phyloP scores from a whole-genome alignment of 2,113 vertebrate species.

The Menidia beryllina region DNA sequence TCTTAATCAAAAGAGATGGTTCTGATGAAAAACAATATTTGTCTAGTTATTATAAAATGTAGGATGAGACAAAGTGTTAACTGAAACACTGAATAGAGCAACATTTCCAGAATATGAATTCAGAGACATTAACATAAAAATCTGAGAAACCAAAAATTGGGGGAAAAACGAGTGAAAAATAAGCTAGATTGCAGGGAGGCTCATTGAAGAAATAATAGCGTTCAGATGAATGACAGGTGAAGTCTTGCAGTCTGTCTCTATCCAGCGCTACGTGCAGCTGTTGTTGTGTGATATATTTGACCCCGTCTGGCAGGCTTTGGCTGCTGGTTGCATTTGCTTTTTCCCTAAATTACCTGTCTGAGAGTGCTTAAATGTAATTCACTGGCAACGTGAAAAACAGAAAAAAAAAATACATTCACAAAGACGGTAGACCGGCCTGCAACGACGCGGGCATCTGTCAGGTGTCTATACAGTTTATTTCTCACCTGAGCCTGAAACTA shows the following conservation, averaged over 20 bases:
- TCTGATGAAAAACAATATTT: conserved; percentile 6
- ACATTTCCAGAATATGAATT: not conserved
- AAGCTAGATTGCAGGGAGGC: conserved; percentile 36
- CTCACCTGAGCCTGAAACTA: conserved; percentile 67
- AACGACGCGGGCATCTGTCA: conserved; percentile 71
- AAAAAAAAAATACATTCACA: conserved; percentile 66
- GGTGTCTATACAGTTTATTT: conserved; percentile 74
- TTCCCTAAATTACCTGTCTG: conserved; percentile 51
- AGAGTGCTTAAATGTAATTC: conserved; percentile 57
- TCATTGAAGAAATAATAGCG: conserved; percentile 12
- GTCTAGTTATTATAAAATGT: not conserved
- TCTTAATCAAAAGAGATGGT: conserved; percentile 2
- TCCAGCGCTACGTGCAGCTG: conserved; percentile 40
- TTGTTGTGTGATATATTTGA: conserved; percentile 38
- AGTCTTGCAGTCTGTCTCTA: conserved; percentile 27
- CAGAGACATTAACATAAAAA: not conserved
- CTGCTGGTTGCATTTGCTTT: conserved; percentile 39
- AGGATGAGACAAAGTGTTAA: not conserved
- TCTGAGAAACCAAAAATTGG: conserved; percentile 7
- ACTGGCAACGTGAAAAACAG: conserved; percentile 58
- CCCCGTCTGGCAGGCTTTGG: conserved; percentile 33
- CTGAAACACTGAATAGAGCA: not conserved
- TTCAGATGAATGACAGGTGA: conserved; percentile 43
- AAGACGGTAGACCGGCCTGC: conserved; percentile 49
- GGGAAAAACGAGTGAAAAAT: conserved; percentile 20